Evolutionary conservation across 2,113 vertebrate species (phyloP), one percentile per base, ranked within the genome.

Genomic region (Tragulus kanchil): DNA sequence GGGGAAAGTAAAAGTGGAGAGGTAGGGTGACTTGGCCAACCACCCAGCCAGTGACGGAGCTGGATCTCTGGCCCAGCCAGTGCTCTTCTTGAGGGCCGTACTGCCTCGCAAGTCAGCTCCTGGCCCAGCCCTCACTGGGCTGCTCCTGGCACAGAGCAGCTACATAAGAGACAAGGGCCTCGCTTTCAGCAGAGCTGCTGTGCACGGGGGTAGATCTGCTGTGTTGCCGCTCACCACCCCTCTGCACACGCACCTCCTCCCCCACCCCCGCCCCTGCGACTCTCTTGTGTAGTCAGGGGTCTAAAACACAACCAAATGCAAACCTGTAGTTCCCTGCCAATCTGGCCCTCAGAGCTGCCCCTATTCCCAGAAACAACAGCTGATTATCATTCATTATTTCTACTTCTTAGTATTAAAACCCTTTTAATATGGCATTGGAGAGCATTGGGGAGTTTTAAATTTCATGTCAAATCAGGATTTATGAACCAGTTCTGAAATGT

Each of bases 401-500:
- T 98, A 64, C 59, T 83, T 95, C 97, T 98, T 95, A 98, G 94
- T 77, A 93, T 93, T 91, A 96, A 98, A 98, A 79, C 75, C 86
- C 50, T 97, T 96, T 97, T 97, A 97, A 97, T 90, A 97, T 90
- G 58, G 62, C 31, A 89, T 96, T 95, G 93, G 90, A 95, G 96
- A 97, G 45, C 95, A 31, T 73, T 79, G 92, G 93, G 95, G 96
- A 97, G 96, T 97, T 97, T 96, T 97, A 97, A 96, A 97, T 97
- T 98, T 96, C 88, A 58, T 81, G 95, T 97, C 97, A 97, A 89
- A 92, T 61, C 82, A 94, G 96, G 88, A 98, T 98, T 98, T 98
- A 97, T 97, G 96, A 93, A 82, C 96, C 82, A 83, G 75, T 13
- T 96, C 1, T 98, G 97, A 98, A 98, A 97, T 98, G 87, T 83